phyloP scores from a whole-genome alignment of 2,797 vertebrate species.

The Siniperca obscura region DNA sequence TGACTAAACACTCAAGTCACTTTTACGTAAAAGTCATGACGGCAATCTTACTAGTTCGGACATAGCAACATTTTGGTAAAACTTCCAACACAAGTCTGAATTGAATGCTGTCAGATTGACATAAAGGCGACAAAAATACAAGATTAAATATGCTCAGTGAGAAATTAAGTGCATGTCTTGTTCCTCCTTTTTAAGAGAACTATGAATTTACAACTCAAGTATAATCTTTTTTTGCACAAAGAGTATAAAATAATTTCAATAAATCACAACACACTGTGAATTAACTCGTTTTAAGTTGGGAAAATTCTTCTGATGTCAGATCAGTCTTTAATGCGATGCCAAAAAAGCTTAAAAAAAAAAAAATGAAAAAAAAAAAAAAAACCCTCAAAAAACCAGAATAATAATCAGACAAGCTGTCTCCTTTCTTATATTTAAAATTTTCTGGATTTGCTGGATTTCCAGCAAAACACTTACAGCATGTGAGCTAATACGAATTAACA shows the following conservation, averaged over 20 bases:
- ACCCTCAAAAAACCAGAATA: neutral
- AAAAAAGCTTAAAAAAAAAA: neutral
- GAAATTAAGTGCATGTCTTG: neutral
- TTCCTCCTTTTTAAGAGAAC: neutral
- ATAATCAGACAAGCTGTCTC: neutral
- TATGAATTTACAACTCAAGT: neutral
- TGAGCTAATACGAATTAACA: neutral
- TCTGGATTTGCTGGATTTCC: neutral
- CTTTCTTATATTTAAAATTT: neutral
- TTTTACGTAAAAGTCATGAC: neutral
- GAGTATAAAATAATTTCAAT: too few species aligned
- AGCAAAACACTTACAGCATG: neutral
- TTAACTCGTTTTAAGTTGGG: neutral
- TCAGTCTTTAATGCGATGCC: neutral
- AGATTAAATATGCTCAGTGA: neutral
- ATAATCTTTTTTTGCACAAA: neutral
- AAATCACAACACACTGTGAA: neutral
- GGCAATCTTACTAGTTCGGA: neutral
- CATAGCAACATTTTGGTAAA: neutral
- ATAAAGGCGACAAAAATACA: neutral
- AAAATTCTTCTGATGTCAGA: neutral
- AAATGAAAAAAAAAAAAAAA: neutral
- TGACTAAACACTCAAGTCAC: neutral
- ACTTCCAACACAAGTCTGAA: neutral
- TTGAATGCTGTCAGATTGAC: neutral